phyloP scores from a whole-genome alignment of 2,797 vertebrate genomes.

The Malurus leucopterus region DNA sequence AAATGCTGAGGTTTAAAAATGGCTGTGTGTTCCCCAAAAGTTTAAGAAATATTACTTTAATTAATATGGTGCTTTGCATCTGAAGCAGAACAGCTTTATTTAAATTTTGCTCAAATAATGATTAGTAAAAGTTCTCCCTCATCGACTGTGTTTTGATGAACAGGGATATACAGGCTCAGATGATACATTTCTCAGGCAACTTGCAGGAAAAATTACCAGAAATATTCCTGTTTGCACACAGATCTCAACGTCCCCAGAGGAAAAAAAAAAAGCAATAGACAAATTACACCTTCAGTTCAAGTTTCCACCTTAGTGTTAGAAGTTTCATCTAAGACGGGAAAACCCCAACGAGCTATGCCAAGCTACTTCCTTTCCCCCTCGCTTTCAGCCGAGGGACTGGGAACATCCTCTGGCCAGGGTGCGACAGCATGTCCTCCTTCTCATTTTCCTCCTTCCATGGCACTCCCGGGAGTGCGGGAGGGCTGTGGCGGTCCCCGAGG shows the following conservation, averaged over 20 bases:
- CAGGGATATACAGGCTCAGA: not conserved
- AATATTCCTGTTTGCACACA: not conserved
- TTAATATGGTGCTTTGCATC: not conserved
- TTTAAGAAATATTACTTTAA: not conserved
- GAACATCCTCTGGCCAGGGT: not conserved
- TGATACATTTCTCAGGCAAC: not conserved
- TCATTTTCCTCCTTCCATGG: not conserved
- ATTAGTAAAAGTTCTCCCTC: not conserved
- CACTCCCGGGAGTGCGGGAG: not conserved
- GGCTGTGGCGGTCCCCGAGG: not conserved
- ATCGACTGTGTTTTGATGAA: not conserved
- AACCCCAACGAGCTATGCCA: no score
- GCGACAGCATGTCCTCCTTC: not conserved
- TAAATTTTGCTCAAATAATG: not conserved
- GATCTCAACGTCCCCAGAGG: not conserved
- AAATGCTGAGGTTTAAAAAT: not conserved
- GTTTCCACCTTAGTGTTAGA: not conserved
- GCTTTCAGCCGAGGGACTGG: not conserved
- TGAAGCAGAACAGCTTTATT: conserved; percentile 21
- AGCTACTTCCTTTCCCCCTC: not conserved
- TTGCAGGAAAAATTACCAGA: not conserved
- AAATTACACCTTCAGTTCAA: not conserved
- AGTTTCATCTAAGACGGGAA: not conserved
- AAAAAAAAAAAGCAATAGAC: not conserved
- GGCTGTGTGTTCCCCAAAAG: not conserved